phyloP scores from a whole-genome alignment of 2,113 vertebrate genomes.

The Scatophagus argus region DNA sequence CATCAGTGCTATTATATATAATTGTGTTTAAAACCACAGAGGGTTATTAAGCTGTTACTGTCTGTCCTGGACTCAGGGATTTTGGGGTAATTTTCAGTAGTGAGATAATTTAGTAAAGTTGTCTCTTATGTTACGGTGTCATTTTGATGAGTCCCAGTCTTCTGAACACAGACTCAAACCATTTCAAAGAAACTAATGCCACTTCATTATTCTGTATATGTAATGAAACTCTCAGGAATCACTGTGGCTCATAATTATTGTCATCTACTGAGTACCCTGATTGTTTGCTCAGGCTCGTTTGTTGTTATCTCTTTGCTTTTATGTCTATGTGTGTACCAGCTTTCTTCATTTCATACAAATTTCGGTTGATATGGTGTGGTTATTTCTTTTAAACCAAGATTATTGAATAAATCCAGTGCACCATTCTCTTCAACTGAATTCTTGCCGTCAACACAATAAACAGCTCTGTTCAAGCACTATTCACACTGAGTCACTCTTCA shows the following conservation, averaged over 20 bases:
- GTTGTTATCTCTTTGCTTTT: neutral
- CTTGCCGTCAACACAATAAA: slow-evolving; percentile 1
- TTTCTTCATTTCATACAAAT: neutral
- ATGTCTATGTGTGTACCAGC: neutral
- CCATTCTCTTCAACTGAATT: neutral
- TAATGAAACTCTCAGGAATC: slow-evolving; percentile 2
- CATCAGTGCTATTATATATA: neutral
- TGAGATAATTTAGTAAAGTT: neutral
- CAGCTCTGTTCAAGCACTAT: slow-evolving; percentile 2
- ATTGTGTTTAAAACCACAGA: slow-evolving; percentile 7
- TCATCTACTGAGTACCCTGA: slow-evolving; percentile 6
- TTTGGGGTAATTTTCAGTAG: neutral
- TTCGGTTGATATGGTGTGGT: neutral
- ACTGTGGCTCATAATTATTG: neutral
- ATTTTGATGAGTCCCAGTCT: neutral
- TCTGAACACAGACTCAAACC: neutral
- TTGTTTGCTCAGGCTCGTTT: slow-evolving; percentile 5
- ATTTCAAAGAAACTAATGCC: neutral
- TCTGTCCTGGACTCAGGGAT: neutral
- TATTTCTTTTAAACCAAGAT: neutral
- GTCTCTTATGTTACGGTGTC: neutral
- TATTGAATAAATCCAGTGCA: neutral
- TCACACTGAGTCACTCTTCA: slow-evolving; percentile 6
- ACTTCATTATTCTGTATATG: slow-evolving; percentile 7
- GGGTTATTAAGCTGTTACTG: neutral